phyloP scores from a whole-genome alignment of 2,113 vertebrate species.

The Eupsittula cactorum region DNA sequence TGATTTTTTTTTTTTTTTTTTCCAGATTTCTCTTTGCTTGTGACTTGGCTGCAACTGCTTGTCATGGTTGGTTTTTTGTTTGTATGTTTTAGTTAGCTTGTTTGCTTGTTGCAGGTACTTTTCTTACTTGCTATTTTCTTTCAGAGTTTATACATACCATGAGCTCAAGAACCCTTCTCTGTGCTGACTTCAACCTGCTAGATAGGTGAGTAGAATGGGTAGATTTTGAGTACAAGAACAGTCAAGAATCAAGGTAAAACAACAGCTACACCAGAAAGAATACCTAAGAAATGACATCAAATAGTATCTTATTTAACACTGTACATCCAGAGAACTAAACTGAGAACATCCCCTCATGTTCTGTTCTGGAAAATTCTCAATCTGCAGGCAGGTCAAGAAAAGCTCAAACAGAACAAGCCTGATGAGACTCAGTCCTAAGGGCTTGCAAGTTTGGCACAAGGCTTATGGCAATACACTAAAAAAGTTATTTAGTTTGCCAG shows the following conservation, averaged over 20 bases:
- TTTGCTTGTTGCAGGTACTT: background rate
- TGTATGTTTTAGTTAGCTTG: background rate
- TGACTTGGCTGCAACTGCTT: background rate
- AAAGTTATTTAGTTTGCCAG: background rate
- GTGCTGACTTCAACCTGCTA: background rate
- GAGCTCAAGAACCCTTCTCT: background rate
- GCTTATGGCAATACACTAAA: background rate
- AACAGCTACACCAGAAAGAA: background rate
- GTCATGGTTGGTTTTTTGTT: background rate
- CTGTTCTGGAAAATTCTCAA: background rate
- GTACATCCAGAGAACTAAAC: background rate
- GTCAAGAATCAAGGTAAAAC: background rate
- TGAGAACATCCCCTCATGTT: rapidly evolving
- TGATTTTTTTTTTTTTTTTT: background rate
- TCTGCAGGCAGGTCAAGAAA: background rate
- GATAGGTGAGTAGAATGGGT: rapidly evolving
- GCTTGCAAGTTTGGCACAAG: background rate
- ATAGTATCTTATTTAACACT: background rate
- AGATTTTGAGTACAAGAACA: background rate
- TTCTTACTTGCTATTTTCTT: background rate
- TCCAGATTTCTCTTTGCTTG: background rate
- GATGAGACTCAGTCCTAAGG: background rate
- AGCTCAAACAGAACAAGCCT: background rate
- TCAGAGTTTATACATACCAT: background rate
- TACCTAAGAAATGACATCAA: background rate